These are phyloP conservation scores for Pristionchus pacificus DNA, from an alignment of 1,140 invertebrate genomes.

Conservation along the genomic window DNA sequence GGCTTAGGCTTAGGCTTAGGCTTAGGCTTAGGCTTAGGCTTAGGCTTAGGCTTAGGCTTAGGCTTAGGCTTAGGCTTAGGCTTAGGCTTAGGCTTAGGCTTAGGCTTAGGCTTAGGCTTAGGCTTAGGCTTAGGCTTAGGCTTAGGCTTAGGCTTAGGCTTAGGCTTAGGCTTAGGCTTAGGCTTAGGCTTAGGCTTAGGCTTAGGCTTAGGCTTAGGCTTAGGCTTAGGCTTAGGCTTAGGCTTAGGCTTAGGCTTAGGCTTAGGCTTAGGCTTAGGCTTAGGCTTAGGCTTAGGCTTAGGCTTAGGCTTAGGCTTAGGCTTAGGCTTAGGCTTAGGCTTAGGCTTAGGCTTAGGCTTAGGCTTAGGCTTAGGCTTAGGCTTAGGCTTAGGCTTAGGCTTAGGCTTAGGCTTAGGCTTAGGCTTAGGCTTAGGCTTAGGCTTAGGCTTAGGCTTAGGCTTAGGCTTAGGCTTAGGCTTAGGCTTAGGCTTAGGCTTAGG, in stretches of 20 bases:
- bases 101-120: constrained; percentile 9
- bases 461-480: constrained; percentile 6
- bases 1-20: constrained; percentile 14
- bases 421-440: constrained; percentile 14
- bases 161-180: constrained; percentile 12
- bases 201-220: constrained; percentile 21
- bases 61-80: constrained; percentile 6
- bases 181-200: constrained; percentile 18
- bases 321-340: constrained; percentile 17
- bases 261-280: constrained; percentile 16
- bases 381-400: constrained; percentile 17
- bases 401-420: constrained; percentile 15
- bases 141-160: constrained; percentile 15
- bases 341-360: constrained; percentile 16
- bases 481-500: constrained; percentile 7
- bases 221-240: constrained; percentile 25
- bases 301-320: constrained; percentile 17
- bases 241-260: constrained; percentile 23
- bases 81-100: constrained; percentile 16
- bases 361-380: constrained; percentile 12
- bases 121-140: neutral
- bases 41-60: constrained; percentile 10
- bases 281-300: constrained; percentile 15
- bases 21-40: constrained; percentile 14
- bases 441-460: constrained; percentile 6